Base-by-base conservation (phyloP, 2,113 vertebrate species). In the Neotoma lepida region DNA sequence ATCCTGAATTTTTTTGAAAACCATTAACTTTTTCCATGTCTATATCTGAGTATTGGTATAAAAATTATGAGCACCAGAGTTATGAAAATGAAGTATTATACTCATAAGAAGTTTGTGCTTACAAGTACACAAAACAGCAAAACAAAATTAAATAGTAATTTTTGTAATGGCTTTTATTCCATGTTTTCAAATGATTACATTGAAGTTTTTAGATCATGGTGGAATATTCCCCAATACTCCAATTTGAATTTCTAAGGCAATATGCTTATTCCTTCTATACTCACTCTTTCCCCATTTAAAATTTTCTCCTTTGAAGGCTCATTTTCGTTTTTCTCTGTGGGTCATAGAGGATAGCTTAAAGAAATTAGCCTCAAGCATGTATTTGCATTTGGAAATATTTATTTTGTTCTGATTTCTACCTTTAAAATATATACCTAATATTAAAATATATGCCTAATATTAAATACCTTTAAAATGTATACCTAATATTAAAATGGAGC, bases 231-330 rank as follows among this genome's bases (percentile, higher is more conserved):
- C 12, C 12, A 9, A 0, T 28, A 33, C 9, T 54, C 35, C 15
- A 56, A 3, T 1, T 61, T 87, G 26, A 77, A 56, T 56, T 71
- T 71, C 86, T 41, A 71, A 68, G 30, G 30, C 9, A 49, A 46
- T 15, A 51, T 39, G 6, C 4, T 39, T 41, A 20, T 15, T 20
- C 6, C 10, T 68, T 51, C 41, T 56, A 80, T 18, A 77, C 4
- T 35, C 8, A 14, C 2, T 18, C 46, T 15, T 35, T 15, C 0
- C 0, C 4, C 4, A 13, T 61, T 88, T 44, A n/a, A 90, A 77
- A n/a, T 54, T 4, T 56, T 4, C 5, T 6, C 6, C 1, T 8
- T 64, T 30, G 13, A 13, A 64, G 1, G 1, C 2, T 39, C 14
- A 33, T 30, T 56, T 6, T 10, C 12, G 9, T 35, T 46, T 28